phyloP scores from a whole-genome alignment of 2,888 invertebrate species.

The Physocephala rufipes region DNA sequence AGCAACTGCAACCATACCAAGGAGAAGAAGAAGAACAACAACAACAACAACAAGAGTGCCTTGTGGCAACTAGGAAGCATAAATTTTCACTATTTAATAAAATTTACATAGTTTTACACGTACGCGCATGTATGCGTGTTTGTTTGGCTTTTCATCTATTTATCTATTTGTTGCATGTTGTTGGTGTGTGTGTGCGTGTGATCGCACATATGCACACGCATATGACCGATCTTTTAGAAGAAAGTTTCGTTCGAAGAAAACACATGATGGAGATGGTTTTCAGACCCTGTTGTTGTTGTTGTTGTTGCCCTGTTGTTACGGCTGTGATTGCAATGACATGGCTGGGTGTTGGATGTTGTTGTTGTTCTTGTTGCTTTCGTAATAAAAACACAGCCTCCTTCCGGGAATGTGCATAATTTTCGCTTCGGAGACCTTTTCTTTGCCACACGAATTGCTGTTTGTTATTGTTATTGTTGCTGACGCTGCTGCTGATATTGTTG shows the following conservation, averaged over 20 bases:
- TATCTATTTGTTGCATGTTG: background rate
- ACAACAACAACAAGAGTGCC: background rate
- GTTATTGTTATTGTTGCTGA: background rate
- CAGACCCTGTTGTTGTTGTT: background rate
- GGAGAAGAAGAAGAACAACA: background rate
- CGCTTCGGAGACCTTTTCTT: conserved; percentile 14
- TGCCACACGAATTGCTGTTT: background rate
- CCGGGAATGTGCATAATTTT: conserved; percentile 12
- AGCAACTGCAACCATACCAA: background rate
- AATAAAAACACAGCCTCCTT: conserved; percentile 30
- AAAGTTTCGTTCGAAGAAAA: conserved; percentile 38
- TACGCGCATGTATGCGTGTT: background rate
- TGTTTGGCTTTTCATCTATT: too few relatives aligned
- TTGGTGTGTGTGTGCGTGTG: background rate
- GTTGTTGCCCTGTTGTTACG: conserved; percentile 18
- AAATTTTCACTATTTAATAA: conserved; percentile 60
- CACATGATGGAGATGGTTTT: conserved; percentile 23
- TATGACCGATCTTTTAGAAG: too few relatives aligned
- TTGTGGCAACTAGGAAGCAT: conserved; percentile 56
- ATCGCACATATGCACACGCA: too few relatives aligned
- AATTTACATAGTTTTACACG: background rate
- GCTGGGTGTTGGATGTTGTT: conserved; percentile 1
- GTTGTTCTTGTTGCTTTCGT: conserved; percentile 28
- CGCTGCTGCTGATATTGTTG: too few relatives aligned
- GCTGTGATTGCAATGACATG: background rate